phyloP scores from a whole-genome alignment of 2,888 invertebrate genomes.

The Conops quadrifasciatus region DNA sequence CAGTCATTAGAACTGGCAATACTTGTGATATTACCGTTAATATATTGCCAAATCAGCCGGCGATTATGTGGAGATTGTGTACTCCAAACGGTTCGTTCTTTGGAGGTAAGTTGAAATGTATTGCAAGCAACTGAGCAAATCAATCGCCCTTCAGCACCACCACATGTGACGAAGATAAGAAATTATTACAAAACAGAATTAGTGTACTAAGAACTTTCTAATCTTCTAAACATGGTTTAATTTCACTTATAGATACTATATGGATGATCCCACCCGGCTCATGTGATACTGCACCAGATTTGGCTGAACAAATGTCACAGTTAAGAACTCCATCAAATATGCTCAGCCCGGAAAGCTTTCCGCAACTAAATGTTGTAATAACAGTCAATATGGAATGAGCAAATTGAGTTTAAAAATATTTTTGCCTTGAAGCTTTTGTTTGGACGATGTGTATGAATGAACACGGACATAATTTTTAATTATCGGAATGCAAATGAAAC shows the following conservation, averaged over 20 bases:
- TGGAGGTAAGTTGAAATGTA: conserved; percentile 78
- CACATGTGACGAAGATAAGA: no score
- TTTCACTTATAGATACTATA: conserved; percentile 65
- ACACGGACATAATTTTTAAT: conserved; percentile 5
- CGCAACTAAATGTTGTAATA: conserved; percentile 66
- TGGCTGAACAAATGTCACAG: conserved; percentile 64
- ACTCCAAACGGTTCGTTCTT: conserved; percentile 88
- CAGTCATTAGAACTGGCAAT: conserved; percentile 79
- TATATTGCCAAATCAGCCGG: conserved; percentile 77
- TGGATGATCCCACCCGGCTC: conserved; percentile 63
- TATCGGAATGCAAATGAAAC: conserved; percentile 1
- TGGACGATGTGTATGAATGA: conserved; percentile 8
- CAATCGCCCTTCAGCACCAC: no score
- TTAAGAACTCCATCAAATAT: conserved; percentile 56
- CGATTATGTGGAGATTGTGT: conserved; percentile 89
- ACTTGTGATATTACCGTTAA: conserved; percentile 79
- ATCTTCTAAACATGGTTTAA: not conserved
- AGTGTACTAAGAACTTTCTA: no score
- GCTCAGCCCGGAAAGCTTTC: conserved; percentile 59
- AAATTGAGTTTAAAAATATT: not conserved
- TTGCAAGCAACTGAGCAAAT: no score
- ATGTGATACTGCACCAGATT: conserved; percentile 58
- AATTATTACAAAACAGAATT: no score
- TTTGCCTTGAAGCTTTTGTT: not conserved
- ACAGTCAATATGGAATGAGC: conserved; percentile 63